Conservation (phyloP, 2,888 invertebrate genomes). For the Carpatolechia fugitivella region DNA sequence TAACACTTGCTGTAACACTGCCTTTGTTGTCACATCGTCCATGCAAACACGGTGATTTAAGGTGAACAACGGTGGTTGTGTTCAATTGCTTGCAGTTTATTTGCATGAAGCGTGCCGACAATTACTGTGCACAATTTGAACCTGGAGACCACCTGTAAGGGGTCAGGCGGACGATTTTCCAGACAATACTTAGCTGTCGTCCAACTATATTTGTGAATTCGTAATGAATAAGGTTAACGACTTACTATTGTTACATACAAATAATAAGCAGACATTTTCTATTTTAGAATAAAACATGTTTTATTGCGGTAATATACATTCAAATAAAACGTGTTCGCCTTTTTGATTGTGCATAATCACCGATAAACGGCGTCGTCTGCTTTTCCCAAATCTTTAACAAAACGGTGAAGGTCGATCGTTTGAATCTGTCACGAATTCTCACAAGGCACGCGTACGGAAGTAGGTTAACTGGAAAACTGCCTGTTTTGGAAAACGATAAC, state of each 20-base stretch:
- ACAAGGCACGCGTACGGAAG: constrained; percentile 55
- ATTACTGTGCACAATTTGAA: constrained; percentile 4
- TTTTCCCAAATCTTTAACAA: constrained; percentile 51
- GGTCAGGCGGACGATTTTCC: neutral
- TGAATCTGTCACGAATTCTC: constrained; percentile 65
- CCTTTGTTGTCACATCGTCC: constrained; percentile 41
- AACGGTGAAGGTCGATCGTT: constrained; percentile 52
- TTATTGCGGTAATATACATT: neutral
- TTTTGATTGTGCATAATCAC: too few species aligned
- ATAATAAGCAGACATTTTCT: neutral
- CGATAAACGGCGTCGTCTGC: constrained; percentile 28
- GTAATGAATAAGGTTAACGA: neutral
- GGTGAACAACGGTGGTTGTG: constrained; percentile 7
- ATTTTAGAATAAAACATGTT: neutral
- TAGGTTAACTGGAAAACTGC: constrained; percentile 56
- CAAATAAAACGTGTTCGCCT: constrained; percentile 21
- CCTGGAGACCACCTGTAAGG: neutral
- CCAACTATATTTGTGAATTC: neutral
- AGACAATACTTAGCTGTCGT: neutral
- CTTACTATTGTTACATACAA: neutral
- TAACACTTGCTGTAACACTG: constrained; percentile 41
- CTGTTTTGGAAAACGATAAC: constrained; percentile 46
- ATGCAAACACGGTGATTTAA: constrained; percentile 27
- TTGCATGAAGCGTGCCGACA: constrained; percentile 3
- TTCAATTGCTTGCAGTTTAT: neutral